phyloP scores from a whole-genome alignment of 2,797 vertebrate species.

The Bradypus variegatus region DNA sequence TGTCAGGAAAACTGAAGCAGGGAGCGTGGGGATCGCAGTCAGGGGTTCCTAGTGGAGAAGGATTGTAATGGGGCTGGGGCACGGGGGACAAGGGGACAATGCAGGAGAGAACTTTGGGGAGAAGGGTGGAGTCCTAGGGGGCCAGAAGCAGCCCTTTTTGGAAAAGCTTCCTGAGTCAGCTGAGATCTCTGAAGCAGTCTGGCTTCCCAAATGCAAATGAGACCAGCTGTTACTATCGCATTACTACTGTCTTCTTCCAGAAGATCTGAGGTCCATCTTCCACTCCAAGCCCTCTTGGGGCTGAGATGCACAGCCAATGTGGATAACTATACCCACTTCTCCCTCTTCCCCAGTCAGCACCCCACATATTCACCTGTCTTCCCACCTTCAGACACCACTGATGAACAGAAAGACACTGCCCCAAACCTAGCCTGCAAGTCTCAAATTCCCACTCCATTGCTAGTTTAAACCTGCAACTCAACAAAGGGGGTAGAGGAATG shows the following conservation, averaged over 20 bases:
- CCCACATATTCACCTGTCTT: background rate
- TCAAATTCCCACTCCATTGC: background rate
- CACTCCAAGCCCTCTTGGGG: background rate
- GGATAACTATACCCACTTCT: too few relatives aligned
- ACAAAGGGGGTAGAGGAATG: background rate
- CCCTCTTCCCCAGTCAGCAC: background rate
- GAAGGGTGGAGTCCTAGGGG: background rate
- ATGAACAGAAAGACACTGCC: background rate
- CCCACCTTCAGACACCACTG: background rate
- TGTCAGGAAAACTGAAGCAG: background rate
- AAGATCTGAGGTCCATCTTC: background rate
- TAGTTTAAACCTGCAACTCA: background rate
- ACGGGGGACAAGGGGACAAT: accelerated
- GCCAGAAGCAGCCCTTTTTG: background rate
- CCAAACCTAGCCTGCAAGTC: background rate
- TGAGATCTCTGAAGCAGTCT: slow-evolving; percentile 8
- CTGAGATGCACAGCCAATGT: background rate
- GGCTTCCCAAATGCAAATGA: slow-evolving; percentile 46
- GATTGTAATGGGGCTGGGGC: background rate
- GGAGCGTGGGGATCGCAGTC: background rate
- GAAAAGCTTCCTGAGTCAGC: background rate
- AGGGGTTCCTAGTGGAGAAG: background rate
- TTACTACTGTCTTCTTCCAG: background rate
- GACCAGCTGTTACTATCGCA: background rate
- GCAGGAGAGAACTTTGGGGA: background rate